Evolutionary conservation across 1,140 invertebrate genomes (phyloP).

Genomic region (Triops cancriformis): DNA sequence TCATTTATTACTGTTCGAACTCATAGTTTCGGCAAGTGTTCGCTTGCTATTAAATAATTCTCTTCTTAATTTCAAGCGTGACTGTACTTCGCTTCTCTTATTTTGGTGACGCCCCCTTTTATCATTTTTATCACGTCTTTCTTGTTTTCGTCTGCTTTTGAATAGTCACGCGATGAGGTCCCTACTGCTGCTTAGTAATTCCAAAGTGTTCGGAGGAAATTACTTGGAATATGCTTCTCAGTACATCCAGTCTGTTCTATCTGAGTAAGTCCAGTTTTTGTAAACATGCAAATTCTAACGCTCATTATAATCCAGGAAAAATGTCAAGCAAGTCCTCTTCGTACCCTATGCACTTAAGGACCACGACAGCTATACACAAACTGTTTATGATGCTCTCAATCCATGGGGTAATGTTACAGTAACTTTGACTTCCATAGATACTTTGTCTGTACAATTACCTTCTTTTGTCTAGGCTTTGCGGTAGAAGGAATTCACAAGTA

Average conservation of each 20-base stretch:
- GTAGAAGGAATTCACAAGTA: slow-evolving; percentile 55
- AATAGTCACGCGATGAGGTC: slow-evolving; percentile 38
- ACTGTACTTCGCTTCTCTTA: too few relatives aligned
- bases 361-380: slow-evolving; percentile 56
- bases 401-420: slow-evolving; percentile 47
- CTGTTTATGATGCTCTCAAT: slow-evolving; percentile 49
- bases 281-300: slow-evolving; percentile 27
- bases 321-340: slow-evolving; percentile 59
- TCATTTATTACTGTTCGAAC: too few relatives aligned
- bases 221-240: slow-evolving; percentile 57
- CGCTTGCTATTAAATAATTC: too few relatives aligned
- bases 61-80: too few relatives aligned
- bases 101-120: too few relatives aligned
- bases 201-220: slow-evolving; percentile 54
- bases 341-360: slow-evolving; percentile 63
- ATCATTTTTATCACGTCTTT: too few relatives aligned
- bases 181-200: slow-evolving; percentile 58
- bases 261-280: slow-evolving; percentile 43
- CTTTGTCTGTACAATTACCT: slow-evolving; percentile 28
- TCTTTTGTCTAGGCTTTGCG: slow-evolving; percentile 41
- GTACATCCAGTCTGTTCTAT: slow-evolving; percentile 52
- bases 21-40: too few relatives aligned
- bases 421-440: slow-evolving; percentile 23
- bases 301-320: slow-evolving; percentile 45
- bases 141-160: neutral